phyloP scores from a whole-genome alignment of 2,113 vertebrate genomes.

The Synchiropus splendidus region DNA sequence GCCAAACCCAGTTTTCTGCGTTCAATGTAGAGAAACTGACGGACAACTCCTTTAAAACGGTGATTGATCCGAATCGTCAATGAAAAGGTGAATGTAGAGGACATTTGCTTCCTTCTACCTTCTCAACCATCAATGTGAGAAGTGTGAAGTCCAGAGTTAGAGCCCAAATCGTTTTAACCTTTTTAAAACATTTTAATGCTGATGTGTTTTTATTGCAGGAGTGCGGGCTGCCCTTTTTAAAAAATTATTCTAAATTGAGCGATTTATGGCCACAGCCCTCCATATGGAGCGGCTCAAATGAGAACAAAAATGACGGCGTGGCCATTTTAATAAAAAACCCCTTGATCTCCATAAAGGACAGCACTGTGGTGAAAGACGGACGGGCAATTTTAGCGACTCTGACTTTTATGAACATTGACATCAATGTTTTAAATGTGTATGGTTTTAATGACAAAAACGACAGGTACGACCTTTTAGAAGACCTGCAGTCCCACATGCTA shows the following conservation, averaged over 20 bases:
- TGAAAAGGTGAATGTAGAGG: neutral
- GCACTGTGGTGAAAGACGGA: slow-evolving; percentile 18
- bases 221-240: neutral
- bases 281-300: slow-evolving; percentile 7
- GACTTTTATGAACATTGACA: slow-evolving; percentile 8
- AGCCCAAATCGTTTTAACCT: slow-evolving; percentile 13
- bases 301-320: slow-evolving; percentile 8
- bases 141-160: slow-evolving; percentile 12
- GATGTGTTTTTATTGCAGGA: slow-evolving; percentile 14
- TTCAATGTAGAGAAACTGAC: neutral
- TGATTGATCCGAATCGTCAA: neutral
- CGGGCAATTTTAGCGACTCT: slow-evolving; percentile 6
- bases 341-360: neutral
- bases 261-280: neutral
- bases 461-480: slow-evolving; percentile 15
- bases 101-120: slow-evolving; percentile 1
- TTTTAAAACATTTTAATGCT: neutral
- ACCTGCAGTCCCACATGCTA: slow-evolving; percentile 8
- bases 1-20: neutral
- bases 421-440: slow-evolving; percentile 15
- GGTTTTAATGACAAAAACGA: slow-evolving; percentile 10
- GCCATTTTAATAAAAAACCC: slow-evolving; percentile 17
- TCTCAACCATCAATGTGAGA: slow-evolving; percentile 14
- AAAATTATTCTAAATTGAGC: neutral
- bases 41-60: neutral